Conservation (phyloP, 2,113 vertebrate species). For the Holacanthus passer region DNA sequence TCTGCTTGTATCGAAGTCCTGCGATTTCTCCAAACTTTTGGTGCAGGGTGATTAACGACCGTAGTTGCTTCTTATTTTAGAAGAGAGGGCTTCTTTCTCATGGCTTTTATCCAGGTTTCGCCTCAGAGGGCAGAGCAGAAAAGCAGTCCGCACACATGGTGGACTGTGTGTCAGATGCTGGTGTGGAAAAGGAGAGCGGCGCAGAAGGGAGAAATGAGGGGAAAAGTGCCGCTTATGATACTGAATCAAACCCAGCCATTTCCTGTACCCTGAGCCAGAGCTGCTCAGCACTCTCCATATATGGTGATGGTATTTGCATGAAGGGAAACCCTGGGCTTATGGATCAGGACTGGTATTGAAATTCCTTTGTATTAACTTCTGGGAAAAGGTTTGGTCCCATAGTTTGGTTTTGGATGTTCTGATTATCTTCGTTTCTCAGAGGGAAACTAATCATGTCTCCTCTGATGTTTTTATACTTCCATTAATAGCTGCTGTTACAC, state of each 20-base stretch:
- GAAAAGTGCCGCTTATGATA: constrained; percentile 81
- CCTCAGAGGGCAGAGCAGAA: constrained; percentile 41
- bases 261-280: constrained; percentile 81
- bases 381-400: constrained; percentile 57
- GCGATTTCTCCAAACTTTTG: constrained; percentile 8
- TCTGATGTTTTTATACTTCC: neutral
- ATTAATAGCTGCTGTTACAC: neutral
- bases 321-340: constrained; percentile 80
- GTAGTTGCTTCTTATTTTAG: constrained; percentile 53
- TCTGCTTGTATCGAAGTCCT: neutral
- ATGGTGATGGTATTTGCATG: constrained; percentile 90
- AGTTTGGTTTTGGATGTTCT: constrained; percentile 26
- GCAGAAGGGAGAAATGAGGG: constrained; percentile 67
- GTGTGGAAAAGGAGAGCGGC: constrained; percentile 63
- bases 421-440: constrained; percentile 17
- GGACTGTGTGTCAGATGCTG: constrained; percentile 59
- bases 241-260: constrained; percentile 88
- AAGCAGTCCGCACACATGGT: constrained; percentile 36
- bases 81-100: constrained; percentile 39
- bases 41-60: constrained; percentile 24
- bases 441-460: constrained; percentile 1
- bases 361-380: constrained; percentile 78
- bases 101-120: constrained; percentile 39
- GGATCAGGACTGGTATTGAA: constrained; percentile 77
- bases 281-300: constrained; percentile 83